A percentile compares a stretch with the other conserved stretches of the same genome.
phyloP scores from a whole-genome alignment of 2,113 vertebrate species.

The Illadopsis cleaveri region DNA sequence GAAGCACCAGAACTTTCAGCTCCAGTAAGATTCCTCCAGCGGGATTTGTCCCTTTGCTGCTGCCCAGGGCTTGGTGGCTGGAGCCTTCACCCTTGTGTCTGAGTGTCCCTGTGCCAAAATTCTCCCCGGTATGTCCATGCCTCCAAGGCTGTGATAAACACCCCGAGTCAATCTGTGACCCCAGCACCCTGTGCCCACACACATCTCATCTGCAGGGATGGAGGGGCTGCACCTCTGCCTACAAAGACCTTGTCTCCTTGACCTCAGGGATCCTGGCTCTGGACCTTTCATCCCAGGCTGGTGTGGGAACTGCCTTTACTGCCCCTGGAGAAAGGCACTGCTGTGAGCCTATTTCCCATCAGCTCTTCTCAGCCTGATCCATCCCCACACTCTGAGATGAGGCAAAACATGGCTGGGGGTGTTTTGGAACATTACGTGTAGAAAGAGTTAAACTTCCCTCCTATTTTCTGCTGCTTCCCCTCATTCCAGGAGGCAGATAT shows the following conservation, averaged over 20 bases:
- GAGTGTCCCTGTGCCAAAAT: neutral
- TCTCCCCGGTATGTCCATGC: accelerated
- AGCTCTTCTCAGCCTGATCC: neutral
- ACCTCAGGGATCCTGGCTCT: neutral
- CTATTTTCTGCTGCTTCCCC: neutral
- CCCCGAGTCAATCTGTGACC: neutral
- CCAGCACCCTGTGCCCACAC: neutral
- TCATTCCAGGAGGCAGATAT: neutral
- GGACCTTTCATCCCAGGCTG: neutral
- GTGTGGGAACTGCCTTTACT: neutral
- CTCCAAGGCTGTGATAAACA: neutral
- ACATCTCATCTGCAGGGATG: neutral
- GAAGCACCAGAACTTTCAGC: neutral
- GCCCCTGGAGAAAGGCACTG: neutral
- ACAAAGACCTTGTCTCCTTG: neutral
- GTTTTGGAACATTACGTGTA: neutral
- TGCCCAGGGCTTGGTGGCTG: neutral
- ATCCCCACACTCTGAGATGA: neutral
- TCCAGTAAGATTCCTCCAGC: neutral
- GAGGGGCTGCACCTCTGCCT: neutral
- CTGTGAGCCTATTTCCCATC: neutral
- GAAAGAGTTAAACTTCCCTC: neutral
- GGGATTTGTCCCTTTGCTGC: neutral
- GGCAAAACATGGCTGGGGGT: accelerated
- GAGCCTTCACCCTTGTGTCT: neutral